Base-by-base conservation (phyloP, 2,888 invertebrate species). In the Boloria euphrosyne region DNA sequence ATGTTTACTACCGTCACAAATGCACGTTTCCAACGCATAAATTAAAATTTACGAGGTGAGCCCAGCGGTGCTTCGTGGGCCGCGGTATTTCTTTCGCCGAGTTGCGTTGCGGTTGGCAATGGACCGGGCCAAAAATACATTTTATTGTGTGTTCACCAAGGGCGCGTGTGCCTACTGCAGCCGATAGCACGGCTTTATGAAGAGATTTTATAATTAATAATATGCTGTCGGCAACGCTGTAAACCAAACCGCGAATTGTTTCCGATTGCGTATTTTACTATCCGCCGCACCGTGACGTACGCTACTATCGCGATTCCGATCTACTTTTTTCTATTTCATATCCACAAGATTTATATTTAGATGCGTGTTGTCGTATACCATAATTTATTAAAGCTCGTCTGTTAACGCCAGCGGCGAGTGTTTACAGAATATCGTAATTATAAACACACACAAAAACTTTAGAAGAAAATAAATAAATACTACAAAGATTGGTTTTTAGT, bases 91-190 rank as follows among this genome's bases (percentile, higher is more conserved):
- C 82, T 87, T 87, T 88, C 83, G 80, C 76, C 81, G 77, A 82
- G 85, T 84, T 83, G 83, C 86, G 84, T 77, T 80, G 85, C 82
- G 85, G 85, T 86, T 87, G 87, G 89, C 89, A 89, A 87, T 89
- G 87, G 85, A 83, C 82, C 82, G 81, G 73, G 85, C 89, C 84
- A 84, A 87, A 90, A 89, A 90, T 90, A 90, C 76, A 83, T 86
- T 90, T 89, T 89, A 89, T 87, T 87, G 88, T 90, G 84, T 82
- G 82, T 84, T 85, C 81, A 79, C 82, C 90, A 90, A 90, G 90
- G 90, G 89, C 90, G 83, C 75, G 75, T 70, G 74, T 76, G 76
- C 76, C 76, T 75, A 74, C 70, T 76, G 76, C 75, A 76, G 65
- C 73, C 71, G 69, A 67, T 68, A 68, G 62, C 59, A 69, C 65